Conservation (phyloP, 2,113 vertebrate species). For the Siniperca knerii region DNA sequence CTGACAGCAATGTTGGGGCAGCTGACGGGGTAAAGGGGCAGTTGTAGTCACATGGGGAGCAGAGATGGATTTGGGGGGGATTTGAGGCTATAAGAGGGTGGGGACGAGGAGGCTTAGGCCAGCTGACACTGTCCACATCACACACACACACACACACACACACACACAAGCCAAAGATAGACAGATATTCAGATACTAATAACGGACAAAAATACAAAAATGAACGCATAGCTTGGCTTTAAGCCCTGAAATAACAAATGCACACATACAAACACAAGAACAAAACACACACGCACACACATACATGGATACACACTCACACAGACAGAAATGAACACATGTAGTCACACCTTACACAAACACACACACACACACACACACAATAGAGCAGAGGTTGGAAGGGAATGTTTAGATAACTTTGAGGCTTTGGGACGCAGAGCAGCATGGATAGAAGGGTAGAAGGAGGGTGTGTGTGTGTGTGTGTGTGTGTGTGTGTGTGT, state of each 20-base stretch:
- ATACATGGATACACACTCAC: background rate
- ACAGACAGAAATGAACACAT: background rate
- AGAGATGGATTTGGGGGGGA: conserved; percentile 76
- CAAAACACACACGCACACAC: background rate
- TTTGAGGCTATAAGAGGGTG: conserved; percentile 68
- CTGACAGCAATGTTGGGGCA: conserved; percentile 72
- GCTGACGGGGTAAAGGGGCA: conserved; percentile 66
- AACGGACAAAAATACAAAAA: conserved; percentile 38
- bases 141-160: conserved; percentile 27
- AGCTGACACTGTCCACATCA: conserved; percentile 74
- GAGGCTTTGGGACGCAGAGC: conserved; percentile 4
- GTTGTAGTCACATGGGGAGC: conserved; percentile 67
- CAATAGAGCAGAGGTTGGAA: background rate
- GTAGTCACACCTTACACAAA: background rate
- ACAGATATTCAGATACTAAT: background rate
- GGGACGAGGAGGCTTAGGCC: conserved; percentile 72
- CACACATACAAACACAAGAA: background rate
- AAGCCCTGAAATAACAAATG: conserved; percentile 22
- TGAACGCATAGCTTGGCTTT: background rate
- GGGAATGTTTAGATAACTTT: conserved; percentile 66
- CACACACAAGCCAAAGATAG: conserved; percentile 30
- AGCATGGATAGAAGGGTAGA: background rate
- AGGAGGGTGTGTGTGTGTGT: conserved; percentile 8
- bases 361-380: conserved; percentile 3
- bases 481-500: conserved; percentile 28